Conservation (phyloP, 2,113 vertebrate species). For the Bombycilla garrulus region DNA sequence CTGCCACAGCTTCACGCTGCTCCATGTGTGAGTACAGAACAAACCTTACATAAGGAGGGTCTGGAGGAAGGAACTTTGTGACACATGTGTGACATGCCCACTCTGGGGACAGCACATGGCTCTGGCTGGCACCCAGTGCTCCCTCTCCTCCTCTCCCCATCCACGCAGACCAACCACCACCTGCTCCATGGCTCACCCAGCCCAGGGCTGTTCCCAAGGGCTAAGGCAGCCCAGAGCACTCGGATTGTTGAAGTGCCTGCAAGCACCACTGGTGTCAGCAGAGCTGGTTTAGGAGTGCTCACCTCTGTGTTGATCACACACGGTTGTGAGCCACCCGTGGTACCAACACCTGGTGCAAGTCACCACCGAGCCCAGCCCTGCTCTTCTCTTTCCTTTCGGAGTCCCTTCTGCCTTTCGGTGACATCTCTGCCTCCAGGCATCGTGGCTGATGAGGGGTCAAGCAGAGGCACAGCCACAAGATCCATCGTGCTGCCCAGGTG, state of each 20-base stretch:
- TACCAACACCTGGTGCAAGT: not conserved
- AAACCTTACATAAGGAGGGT: not conserved
- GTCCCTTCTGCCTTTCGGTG: not conserved
- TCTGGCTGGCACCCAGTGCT: not conserved
- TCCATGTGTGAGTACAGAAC: not conserved
- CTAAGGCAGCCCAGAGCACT: not conserved
- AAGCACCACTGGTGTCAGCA: fast-evolving
- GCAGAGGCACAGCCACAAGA: not conserved
- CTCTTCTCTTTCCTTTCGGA: not conserved
- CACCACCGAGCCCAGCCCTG: not conserved
- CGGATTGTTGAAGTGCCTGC: fast-evolving
- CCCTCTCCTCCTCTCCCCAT: not conserved
- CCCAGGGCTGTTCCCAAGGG: not conserved
- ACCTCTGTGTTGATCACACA: fast-evolving
- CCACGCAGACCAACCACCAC: not conserved
- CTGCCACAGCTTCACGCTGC: not conserved
- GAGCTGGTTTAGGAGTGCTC: not conserved
- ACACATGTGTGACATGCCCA: not conserved
- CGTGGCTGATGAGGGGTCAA: fast-evolving
- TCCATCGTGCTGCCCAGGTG: fast-evolving
- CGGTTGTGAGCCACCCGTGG: not conserved
- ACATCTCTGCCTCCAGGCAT: not conserved
- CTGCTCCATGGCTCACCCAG: not conserved
- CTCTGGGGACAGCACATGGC: not conserved
- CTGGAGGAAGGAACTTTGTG: not conserved